Base-by-base conservation (phyloP, 2,113 vertebrate genomes). In the Rhineura floridana region DNA sequence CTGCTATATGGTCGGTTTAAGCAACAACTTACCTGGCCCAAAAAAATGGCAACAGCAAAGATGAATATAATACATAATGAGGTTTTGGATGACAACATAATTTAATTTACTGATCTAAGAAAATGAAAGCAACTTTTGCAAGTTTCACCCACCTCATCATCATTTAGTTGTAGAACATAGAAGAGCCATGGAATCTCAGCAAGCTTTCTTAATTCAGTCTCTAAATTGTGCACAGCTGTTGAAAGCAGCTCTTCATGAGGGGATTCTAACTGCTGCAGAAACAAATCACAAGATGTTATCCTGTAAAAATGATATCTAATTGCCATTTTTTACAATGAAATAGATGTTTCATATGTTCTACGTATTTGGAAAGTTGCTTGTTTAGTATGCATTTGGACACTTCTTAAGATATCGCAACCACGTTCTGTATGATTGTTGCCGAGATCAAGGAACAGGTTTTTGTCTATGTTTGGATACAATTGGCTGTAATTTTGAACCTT, bases 141-240 rank as follows among this genome's bases (percentile, higher is more conserved):
- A 84, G 81, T 44, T 39, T 80, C 83, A 89, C 96, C 93, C 95
- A 99, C 99, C 98, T 99, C 98, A 81, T 99, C 98, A 44, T 99
- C 98, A 55, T 98, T 98, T 39, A 98, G 98, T 92, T 98, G 98
- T 84, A 99, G 96, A 86, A 99, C 98, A 83, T 98, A 98, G 94
- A 98, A 99, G 75, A 99, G 98, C 99, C 99, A 99, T 2, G 98
- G 97, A 77, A 99, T 98, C 94, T 99, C 98, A 52, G 96, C 97
- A 87, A 99, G 95, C 92, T 99, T 99, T 90, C 96, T 98, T 90
- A 99, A 93, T 88, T 99, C 98, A 83, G 96, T 25, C 95, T 99
- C 99, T 86, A 98, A 96, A 0, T 94, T 97, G 95, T 99, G 98
- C 93, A 99, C 96, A 84, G 98, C 98, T 73, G 93, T 95, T 85